These are phyloP conservation scores for Pristionchus mayeri DNA, from an alignment of 2,888 invertebrate genomes.

Conservation along the genomic window DNA sequence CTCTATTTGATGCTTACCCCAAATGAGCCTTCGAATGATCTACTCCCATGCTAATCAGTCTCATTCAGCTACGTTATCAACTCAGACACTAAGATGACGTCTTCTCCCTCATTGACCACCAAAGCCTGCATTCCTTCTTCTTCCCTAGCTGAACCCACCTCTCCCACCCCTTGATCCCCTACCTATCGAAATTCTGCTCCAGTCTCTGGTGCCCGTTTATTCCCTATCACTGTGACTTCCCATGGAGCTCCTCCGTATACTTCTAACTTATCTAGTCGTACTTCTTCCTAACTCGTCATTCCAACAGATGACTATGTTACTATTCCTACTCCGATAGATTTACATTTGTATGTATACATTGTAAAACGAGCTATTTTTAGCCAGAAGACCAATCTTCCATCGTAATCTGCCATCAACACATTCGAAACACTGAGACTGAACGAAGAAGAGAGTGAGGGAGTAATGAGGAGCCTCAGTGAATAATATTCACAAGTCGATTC, in stretches of 20 bases:
- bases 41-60: neutral
- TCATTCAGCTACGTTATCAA: conserved; percentile 47
- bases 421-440: no score
- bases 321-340: neutral
- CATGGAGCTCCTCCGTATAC: conserved; percentile 67
- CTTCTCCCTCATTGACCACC: conserved; percentile 31
- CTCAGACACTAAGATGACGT: conserved; percentile 35
- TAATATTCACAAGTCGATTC: no score
- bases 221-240: conserved; percentile 67
- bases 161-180: conserved; percentile 15
- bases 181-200: conserved; percentile 44
- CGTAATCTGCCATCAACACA: no score
- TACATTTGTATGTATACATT: neutral
- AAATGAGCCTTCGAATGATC: neutral
- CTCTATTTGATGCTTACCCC: neutral
- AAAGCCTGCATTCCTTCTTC: conserved; percentile 8
- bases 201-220: conserved; percentile 59
- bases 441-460: no score
- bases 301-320: neutral
- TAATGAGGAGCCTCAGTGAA: no score
- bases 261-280: conserved; percentile 52
- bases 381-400: neutral
- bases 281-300: neutral
- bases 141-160: neutral
- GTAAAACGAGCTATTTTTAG: neutral